Evolutionary conservation across 2,113 vertebrate genomes (phyloP), one percentile per base, ranked within the genome.

Genomic region (Nipponia nippon): DNA sequence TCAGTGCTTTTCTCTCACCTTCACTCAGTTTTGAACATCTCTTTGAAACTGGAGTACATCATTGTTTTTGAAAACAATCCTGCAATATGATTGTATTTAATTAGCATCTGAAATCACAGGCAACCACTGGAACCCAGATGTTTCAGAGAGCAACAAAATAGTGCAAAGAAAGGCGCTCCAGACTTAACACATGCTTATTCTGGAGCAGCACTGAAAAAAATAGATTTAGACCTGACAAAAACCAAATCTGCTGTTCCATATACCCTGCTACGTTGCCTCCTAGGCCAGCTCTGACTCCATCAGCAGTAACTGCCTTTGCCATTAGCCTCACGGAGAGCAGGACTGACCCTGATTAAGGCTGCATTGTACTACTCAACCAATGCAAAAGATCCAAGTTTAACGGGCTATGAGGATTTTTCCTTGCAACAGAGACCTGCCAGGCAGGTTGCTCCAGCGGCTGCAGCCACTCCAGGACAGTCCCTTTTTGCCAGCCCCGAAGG

Each of bases 111-210:
- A 86, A 94, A 78, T 47, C 72, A 36, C 83, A 89, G 72, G 67
- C 79, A 86, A 20, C 44, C 63, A 47, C 77, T 92, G 94, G 76
- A 53, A 77, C 56, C 90, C 95, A 95, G 83, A 96, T 90, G 94
- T 92, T 83, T 17, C 7, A 9, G 49, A 40, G 73, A 75, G 50
- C 29, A 66, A 21, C 53, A 47, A 27, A 78, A 30, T 1, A 65
- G 20, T 1, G 36, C 6, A 13, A 36, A 77, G 38, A 32, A 49
- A 73, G 20, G 61, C 71, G 62, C 25, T 16, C n/a, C 88, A 93
- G 63, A 21, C 29, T 67, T 44, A 50, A 58, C 55, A 70, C 25
- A 32, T 46, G 69, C 40, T 25, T 46, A 13, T 63, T 83, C 75
- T 93, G 66, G 40, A 94, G 25, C 40, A 62, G 49, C 32, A 1